Evolutionary conservation across 2,797 vertebrate species (phyloP), one percentile per base, ranked within the genome.

Genomic region (Phrynocephalus guinanensis): DNA sequence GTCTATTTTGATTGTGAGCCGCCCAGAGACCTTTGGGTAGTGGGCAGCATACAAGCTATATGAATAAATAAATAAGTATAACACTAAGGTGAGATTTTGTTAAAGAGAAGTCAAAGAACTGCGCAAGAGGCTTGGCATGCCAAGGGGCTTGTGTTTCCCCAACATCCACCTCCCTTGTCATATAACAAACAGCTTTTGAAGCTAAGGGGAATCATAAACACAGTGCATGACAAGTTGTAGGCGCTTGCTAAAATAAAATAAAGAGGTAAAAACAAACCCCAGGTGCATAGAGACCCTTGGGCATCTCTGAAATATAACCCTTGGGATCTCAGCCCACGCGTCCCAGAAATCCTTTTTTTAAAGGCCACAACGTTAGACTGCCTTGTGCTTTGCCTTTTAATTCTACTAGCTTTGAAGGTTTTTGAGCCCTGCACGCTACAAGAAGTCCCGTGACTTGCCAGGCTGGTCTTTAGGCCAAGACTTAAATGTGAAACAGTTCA

Each of bases 401-500:
- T 80, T 67, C 72, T 84, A 56, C 16, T 68, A 56, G 9, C 72
- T 75, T 44, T 24, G 38, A 44, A 75, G 20, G 70, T 30, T 6
- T 20, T 84, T 70, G 60, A 72, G 56, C 38, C n/a, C 18, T 78
- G 33, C 15, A 6, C 30, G 44, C 71, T 63, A 66, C 26, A 60
- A 76, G 48, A 67, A 79, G 16, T 68, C 6, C 9, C 79, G 52
- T 71, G 38, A 72, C 48, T 50, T 72, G 26, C 26, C 50, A 79
- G 56, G 67, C 33, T 56, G 85, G 15, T 67, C 84, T 92, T 86
- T 52, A 72, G n/a, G 28, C 82, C 28, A 79, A 56, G 18, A 63
- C 33, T 56, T 86, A 81, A 87, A 77, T 13, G 30, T 89, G 86
- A 83, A 83, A 84, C 33, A 8, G 72, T 76, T 7, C 73, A 80